A percentile compares a stretch with the other conserved stretches of the same genome.
phyloP scores from a whole-genome alignment of 2,797 vertebrate species.

The Pachyuromys duprasi region DNA sequence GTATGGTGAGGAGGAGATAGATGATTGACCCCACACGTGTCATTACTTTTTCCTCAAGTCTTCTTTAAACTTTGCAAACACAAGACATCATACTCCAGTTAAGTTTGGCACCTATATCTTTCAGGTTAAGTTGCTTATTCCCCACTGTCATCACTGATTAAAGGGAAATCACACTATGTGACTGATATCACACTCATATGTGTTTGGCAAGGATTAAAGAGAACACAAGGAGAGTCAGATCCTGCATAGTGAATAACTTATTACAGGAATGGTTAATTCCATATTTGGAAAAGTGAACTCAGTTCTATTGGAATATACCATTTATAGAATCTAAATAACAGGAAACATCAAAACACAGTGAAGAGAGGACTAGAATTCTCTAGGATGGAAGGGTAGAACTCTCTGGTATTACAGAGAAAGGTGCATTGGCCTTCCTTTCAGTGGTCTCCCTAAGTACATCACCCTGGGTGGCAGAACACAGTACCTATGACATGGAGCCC shows the following conservation, averaged over 20 bases:
- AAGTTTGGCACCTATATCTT: background rate
- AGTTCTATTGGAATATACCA: background rate
- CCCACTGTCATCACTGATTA: constrained; percentile 24
- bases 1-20: background rate
- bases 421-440: background rate
- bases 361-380: background rate
- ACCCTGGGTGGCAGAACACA: background rate
- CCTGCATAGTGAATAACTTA: constrained; percentile 50
- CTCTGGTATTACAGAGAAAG: background rate
- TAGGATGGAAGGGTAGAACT: background rate
- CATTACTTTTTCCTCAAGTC: background rate
- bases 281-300: constrained; percentile 15
- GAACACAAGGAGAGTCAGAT: background rate
- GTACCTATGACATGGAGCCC: background rate
- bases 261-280: background rate
- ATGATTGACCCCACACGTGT: background rate
- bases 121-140: background rate
- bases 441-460: rapidly evolving
- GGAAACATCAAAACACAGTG: background rate
- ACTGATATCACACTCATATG: background rate
- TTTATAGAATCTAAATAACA: background rate
- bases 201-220: constrained; percentile 50
- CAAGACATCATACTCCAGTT: background rate
- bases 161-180: constrained; percentile 43
- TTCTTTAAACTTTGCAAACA: constrained; percentile 21